Base-by-base conservation (phyloP, 2,113 vertebrate genomes). In the Engystomops pustulosus region DNA sequence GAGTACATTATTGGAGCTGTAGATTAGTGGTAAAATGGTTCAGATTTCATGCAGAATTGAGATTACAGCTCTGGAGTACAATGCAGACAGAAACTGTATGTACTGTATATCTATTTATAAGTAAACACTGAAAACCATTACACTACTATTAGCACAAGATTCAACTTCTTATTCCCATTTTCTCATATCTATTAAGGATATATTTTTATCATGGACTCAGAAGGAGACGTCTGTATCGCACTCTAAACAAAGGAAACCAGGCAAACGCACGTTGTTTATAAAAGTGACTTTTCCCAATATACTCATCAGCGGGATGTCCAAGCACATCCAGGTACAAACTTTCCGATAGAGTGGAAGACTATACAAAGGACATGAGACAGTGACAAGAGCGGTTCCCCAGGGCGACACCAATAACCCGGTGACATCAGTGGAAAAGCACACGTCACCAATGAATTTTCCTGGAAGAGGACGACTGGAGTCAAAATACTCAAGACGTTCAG, bases 311-410 rank as follows among this genome's bases (percentile, higher is more conserved):
- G 36, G 62, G 62, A 67, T 67, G 9, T 17, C 7, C 8, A 9
- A 2, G 2, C 23, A 60, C 55, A 60, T 67, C 32, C 62, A 67
- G 30, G 62, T 36, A 67, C 36, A 20, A 36, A 67, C 62, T 34
- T 67, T 32, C 62, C 32, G 62, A 36, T 67, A 17, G 32, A 67
- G 62, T 36, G 62, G 62, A 15, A 10, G 30, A 36, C 30, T 34
- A 67, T 67, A 67, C 18, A 67, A 67, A 65, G 60, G 32, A 36
- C 30, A 67, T 67, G 6, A 67, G 20, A 36, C 62, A 18, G 62
- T 67, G 30, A 67, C 17, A 36, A 67, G 62, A 67, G 30, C 15
- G 27, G 62, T 67, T n/a, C 62, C 15, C 62, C 32, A 12, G 32
- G 32, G 30, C 62, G 18, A 15, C 30, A 36, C 15, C 32, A 34